Base-by-base conservation (phyloP, 37 sponge, comb jelly and placozoan species). In the Spongilla lacustris region DNA sequence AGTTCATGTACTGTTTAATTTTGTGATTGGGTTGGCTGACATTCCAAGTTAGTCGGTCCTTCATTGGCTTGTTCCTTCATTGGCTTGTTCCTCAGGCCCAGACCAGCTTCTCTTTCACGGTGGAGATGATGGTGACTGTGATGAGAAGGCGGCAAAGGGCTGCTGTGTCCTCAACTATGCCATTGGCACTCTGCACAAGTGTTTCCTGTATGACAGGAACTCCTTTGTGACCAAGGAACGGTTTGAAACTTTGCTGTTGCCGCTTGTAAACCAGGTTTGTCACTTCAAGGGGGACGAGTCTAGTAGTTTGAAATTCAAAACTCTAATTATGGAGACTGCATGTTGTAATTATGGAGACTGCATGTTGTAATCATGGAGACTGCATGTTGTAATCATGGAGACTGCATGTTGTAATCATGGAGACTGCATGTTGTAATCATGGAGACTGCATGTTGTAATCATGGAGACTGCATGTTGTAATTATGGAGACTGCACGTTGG, bases 221-320 rank as follows among this genome's bases (percentile, higher is more conserved):
- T 27, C 50, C 14, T 96, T 96, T 76, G 35, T 96, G 23, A 88
- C 87, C 34, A 91, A 82, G 73, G 92, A 96, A 26, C 75, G 84
- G 35, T 96, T 94, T 87, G 75, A 90, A 0, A 79, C 83, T 5
- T 75, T 95, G 19, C 27, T 95, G 68, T 22, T 75, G 26, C 91
- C 96, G 0, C 85, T 95, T 4, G 86, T 87, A 1, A 69, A 92
- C 26, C 96, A 95, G 85, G 93, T 96, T 35, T 2, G 58, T 79
- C n/a, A n/a, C n/a, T n/a, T n/a, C n/a, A n/a, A n/a, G n/a, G n/a
- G n/a, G n/a, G n/a, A n/a, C n/a, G n/a, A n/a, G n/a, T n/a, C n/a
- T n/a, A n/a, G n/a, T n/a, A n/a, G n/a, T n/a, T n/a, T n/a, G n/a
- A n/a, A n/a, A n/a, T n/a, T n/a, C n/a, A n/a, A n/a, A n/a, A n/a